phyloP scores from a whole-genome alignment of 2,797 vertebrate genomes.

The Chiloscyllium punctatum region DNA sequence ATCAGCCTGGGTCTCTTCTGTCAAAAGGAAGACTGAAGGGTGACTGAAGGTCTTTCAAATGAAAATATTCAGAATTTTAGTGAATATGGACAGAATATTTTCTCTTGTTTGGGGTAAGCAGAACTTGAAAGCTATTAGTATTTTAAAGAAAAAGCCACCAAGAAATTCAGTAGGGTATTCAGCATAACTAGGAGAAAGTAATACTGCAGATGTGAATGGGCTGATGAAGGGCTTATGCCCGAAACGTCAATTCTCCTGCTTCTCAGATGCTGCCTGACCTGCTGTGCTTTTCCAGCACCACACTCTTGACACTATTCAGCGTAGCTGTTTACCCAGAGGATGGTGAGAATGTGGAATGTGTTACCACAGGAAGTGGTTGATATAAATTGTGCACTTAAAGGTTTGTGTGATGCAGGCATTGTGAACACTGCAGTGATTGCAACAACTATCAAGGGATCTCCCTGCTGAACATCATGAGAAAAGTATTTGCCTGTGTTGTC shows the following conservation, averaged over 20 bases:
- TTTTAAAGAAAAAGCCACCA: too few species aligned
- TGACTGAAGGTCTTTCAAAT: not conserved
- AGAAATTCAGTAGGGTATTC: not conserved
- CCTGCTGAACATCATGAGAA: not conserved
- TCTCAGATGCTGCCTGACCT: too few species aligned
- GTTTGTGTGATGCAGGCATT: not conserved
- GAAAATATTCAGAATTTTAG: not conserved
- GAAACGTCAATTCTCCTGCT: too few species aligned
- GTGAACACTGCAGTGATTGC: not conserved
- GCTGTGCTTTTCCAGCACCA: too few species aligned
- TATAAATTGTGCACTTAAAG: not conserved
- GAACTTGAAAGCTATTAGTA: not conserved
- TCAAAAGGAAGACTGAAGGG: not conserved
- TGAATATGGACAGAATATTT: not conserved
- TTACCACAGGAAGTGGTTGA: not conserved
- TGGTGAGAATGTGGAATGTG: not conserved
- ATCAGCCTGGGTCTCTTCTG: not conserved
- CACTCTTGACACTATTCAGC: too few species aligned
- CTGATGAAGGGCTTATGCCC: too few species aligned
- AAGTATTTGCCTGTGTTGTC: not conserved
- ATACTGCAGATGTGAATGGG: too few species aligned
- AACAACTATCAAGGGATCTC: not conserved
- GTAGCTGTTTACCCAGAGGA: not conserved
- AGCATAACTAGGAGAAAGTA: not conserved
- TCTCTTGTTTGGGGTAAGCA: not conserved